Evolutionary conservation across 2,113 vertebrate species (phyloP).

Genomic region (Clinocottus analis): DNA sequence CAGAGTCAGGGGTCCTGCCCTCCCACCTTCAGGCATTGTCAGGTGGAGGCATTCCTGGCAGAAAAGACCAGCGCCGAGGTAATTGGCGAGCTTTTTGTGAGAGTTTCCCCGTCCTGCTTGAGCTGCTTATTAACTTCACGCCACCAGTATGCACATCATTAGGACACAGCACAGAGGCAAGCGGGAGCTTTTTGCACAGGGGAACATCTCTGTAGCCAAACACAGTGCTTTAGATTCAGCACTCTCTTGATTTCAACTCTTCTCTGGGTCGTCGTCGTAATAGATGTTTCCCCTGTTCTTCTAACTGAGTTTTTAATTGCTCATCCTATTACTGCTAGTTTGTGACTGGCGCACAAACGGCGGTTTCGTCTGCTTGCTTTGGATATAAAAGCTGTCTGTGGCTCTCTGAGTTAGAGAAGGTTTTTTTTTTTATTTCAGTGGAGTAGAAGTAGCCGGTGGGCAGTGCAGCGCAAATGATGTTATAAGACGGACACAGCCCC

Average conservation of each 20-base stretch:
- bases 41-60: constrained; percentile 53
- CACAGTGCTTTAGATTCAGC: constrained; percentile 14
- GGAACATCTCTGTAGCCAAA: constrained; percentile 48
- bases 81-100: constrained; percentile 63
- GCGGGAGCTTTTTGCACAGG: constrained; percentile 36
- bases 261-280: constrained; percentile 29
- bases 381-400: constrained; percentile 30
- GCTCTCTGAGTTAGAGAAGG: constrained; percentile 24
- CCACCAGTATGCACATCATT: constrained; percentile 64
- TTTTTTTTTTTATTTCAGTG: constrained; percentile 46
- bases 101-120: constrained; percentile 48
- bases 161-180: constrained; percentile 50
- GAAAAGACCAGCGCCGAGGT: constrained; percentile 42
- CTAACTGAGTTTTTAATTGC: constrained; percentile 57
- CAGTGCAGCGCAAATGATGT: constrained; percentile 84
- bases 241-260: constrained; percentile 42
- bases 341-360: constrained; percentile 14
- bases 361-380: constrained; percentile 35
- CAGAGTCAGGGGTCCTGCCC: constrained; percentile 55
- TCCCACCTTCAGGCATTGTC: constrained; percentile 30
- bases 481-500: constrained; percentile 88
- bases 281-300: constrained; percentile 26
- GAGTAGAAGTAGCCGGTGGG: constrained; percentile 51
- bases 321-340: constrained; percentile 34
- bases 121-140: constrained; percentile 61